These are phyloP conservation scores for Sepioteuthis lessoniana DNA, from an alignment of 2,888 invertebrate species.

Conservation along the genomic window DNA sequence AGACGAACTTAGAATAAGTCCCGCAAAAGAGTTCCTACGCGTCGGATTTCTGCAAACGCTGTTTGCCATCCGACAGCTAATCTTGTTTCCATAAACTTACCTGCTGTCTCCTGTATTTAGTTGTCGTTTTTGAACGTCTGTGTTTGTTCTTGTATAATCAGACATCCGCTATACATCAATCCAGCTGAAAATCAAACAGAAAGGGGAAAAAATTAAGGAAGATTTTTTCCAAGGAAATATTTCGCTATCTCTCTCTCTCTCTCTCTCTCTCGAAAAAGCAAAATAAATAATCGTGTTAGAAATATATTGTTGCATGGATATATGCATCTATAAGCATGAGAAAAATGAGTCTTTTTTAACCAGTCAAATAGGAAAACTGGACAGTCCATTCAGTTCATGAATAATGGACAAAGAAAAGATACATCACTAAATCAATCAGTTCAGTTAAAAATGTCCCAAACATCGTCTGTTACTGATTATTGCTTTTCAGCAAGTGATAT, in stretches of 20 bases:
- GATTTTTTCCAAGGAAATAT: no score
- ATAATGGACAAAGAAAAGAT: neutral
- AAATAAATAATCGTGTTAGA: no score
- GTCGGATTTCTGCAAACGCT: neutral
- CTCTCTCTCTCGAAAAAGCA: no score
- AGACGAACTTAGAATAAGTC: neutral
- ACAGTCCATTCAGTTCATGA: neutral
- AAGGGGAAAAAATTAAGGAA: neutral
- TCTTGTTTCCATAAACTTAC: neutral
- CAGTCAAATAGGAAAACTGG: neutral
- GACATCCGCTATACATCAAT: neutral
- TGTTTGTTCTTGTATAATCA: neutral
- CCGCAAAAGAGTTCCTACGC: neutral
- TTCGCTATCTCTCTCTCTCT: no score
- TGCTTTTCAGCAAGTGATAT: neutral
- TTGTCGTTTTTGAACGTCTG: neutral
- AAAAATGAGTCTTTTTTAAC: no score
- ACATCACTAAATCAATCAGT: neutral
- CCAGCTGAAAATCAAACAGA: neutral
- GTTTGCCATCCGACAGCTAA: neutral
- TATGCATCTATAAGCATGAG: no score
- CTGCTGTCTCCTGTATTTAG: neutral
- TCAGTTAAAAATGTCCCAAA: neutral
- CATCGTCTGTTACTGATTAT: neutral
- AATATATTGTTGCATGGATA: no score